These are phyloP conservation scores for Dichetophora obliterata DNA, from an alignment of 2,888 invertebrate genomes.

Conservation along the genomic window DNA sequence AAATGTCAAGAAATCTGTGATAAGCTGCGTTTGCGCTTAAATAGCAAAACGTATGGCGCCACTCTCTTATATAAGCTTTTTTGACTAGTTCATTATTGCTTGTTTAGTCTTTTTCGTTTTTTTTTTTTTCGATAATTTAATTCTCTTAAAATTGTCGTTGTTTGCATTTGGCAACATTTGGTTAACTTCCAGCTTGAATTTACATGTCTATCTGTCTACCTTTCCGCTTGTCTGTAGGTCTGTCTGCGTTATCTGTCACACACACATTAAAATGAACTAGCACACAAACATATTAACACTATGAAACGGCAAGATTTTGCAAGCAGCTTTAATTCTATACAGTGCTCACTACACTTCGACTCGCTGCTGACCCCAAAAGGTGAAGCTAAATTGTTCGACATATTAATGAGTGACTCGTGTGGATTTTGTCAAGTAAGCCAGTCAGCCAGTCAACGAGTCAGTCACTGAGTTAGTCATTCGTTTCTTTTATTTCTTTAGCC, in stretches of 20 bases:
- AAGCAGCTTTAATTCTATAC: slow-evolving; percentile 19
- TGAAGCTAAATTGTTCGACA: slow-evolving; percentile 48
- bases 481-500: background rate
- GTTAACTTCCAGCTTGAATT: background rate
- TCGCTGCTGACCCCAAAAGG: slow-evolving; percentile 50
- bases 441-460: slow-evolving; percentile 20
- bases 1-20: background rate
- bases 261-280: background rate
- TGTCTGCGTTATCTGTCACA: slow-evolving; percentile 25
- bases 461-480: background rate
- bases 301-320: background rate
- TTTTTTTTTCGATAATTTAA: background rate
- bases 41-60: slow-evolving; percentile 7
- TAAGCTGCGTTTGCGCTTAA: background rate
- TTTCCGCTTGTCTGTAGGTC: background rate
- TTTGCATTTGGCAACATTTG: background rate
- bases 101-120: too few relatives aligned
- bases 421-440: slow-evolving; percentile 5
- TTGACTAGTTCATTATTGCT: background rate
- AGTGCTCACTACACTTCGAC: background rate
- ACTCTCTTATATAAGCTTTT: background rate
- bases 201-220: slow-evolving; percentile 31
- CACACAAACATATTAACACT: background rate
- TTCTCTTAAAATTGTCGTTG: background rate
- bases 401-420: slow-evolving; percentile 20